Conservation (phyloP, 2,797 vertebrate genomes). For the Denticeps clupeoides region DNA sequence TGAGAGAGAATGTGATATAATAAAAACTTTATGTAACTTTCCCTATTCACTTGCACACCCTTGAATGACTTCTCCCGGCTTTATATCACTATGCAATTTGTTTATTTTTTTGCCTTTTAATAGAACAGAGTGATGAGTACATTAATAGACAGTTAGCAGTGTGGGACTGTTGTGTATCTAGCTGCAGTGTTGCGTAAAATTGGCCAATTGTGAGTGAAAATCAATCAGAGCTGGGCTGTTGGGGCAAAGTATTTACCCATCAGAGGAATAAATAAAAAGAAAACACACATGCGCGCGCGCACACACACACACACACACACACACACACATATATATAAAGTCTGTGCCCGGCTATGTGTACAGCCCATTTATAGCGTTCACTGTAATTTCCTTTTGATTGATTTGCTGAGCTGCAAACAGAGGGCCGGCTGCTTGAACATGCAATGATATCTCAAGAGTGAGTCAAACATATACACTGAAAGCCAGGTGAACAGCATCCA, state of each 20-base stretch:
- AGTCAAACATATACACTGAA: background rate
- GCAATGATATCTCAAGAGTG: background rate
- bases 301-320: too few species aligned
- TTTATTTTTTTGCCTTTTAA: background rate
- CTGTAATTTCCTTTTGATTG: conserved; percentile 1
- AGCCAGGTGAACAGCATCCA: too few species aligned
- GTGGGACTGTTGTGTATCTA: conserved; percentile 7
- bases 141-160: conserved; percentile 7
- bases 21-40: too few species aligned
- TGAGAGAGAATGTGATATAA: too few species aligned
- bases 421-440: background rate
- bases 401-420: background rate
- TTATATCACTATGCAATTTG: background rate
- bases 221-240: background rate
- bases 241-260: conserved; percentile 9
- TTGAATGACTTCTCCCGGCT: background rate
- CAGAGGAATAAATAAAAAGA: conserved; percentile 1
- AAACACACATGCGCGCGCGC: too few species aligned
- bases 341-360: background rate
- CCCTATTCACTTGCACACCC: too few species aligned
- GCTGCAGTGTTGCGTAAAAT: conserved; percentile 19
- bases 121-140: background rate
- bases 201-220: conserved; percentile 14
- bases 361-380: background rate
- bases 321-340: too few species aligned